Evolutionary conservation across 2,113 vertebrate species (phyloP), one percentile per base, ranked within the genome.

Genomic region (Mesembrinibis cayennensis): DNA sequence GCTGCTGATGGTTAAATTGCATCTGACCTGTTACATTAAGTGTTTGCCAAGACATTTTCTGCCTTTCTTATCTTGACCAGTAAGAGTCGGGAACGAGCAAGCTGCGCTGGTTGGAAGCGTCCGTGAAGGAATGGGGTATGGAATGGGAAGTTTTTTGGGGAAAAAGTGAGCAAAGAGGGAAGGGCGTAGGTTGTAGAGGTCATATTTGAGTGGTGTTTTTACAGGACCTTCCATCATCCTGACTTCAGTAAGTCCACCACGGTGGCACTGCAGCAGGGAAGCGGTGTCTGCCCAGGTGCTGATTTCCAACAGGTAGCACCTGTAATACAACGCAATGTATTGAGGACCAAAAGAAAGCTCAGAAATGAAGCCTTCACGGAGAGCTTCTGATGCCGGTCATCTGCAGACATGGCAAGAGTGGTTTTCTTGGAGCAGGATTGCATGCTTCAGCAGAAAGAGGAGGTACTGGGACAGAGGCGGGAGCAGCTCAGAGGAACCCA

Each of bases 381-480:
- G 21, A 45, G 23, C 23, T 84, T 30, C 8, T 1, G 47, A 8
- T 10, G 29, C 29, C 3, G 1, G n/a, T 90, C 34, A 13, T 29
- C 34, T 21, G 16, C 6, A 1, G 18, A 25, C 21, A 8, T 1
- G 40, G 25, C 14, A 4, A 1, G 3, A n/a, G 30, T 3, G 42
- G 42, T 36, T 49, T 4, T 42, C n/a, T 15, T 7, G 49, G 89
- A 42, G 71, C 62, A 42, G 72, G 25, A 10, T 9, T 21, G 34
- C 21, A 1, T 27, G 44, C 53, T 38, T 10, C 22, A 16, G 22
- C 59, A 47, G 66, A 13, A 53, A 23, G 34, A 55, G 76, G 49
- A n/a, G 29, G 38, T 26, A 15, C 25, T 10, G 58, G 20, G 58
- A 7, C 25, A 15, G 32, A 14, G 21, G 63, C 2, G 4, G 63